phyloP scores from a whole-genome alignment of 1,140 invertebrate genomes.

The Pseudomyrmex gracilis region DNA sequence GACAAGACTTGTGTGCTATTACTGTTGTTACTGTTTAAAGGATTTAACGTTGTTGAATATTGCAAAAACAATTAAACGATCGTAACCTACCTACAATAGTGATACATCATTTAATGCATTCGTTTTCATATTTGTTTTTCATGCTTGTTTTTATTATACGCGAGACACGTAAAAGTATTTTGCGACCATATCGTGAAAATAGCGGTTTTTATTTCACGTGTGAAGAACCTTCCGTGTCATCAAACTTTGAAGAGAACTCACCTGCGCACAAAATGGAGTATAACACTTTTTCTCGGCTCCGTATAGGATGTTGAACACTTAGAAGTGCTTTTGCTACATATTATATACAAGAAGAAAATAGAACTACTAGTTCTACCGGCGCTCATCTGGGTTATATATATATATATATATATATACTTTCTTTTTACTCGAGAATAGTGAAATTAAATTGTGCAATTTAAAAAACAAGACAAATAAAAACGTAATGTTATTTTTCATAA shows the following conservation, averaged over 20 bases:
- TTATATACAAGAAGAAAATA: slow-evolving; percentile 6
- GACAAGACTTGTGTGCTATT: not conserved
- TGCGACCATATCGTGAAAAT: not conserved
- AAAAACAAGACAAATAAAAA: too few species aligned
- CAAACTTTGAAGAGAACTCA: slow-evolving; percentile 57
- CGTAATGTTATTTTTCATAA: too few species aligned
- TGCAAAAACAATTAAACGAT: not conserved
- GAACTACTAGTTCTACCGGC: slow-evolving; percentile 21
- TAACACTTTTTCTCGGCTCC: slow-evolving; percentile 87
- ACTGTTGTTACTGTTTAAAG: too few species aligned
- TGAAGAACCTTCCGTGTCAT: not conserved
- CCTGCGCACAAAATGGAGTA: slow-evolving; percentile 71
- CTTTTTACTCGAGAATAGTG: not conserved
- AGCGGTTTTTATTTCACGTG: not conserved
- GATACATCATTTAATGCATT: not conserved
- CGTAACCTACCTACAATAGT: not conserved
- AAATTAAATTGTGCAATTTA: not conserved
- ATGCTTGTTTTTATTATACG: not conserved
- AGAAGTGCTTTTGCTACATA: slow-evolving; percentile 16
- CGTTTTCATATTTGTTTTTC: not conserved
- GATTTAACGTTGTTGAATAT: not conserved
- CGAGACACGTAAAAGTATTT: not conserved
- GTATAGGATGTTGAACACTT: slow-evolving; percentile 86
- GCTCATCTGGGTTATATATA: not conserved
- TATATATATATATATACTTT: slow-evolving; percentile 17